A percentile compares a stretch with the other conserved stretches of the same genome.
phyloP scores from a whole-genome alignment of 30 jellyfish, hydroid and myxozoan genomes.

The Pelagia noctiluca region DNA sequence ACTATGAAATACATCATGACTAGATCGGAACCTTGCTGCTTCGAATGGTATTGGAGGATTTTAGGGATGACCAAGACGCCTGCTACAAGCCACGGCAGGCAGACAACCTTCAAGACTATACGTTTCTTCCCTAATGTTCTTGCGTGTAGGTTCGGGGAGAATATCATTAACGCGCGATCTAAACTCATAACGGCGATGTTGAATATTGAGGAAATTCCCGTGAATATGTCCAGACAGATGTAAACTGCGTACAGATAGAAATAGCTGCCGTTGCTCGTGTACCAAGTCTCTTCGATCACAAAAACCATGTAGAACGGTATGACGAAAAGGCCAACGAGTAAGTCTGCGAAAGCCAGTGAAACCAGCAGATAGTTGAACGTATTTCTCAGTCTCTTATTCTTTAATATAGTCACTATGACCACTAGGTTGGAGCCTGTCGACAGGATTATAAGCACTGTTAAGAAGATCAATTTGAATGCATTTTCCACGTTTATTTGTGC shows the following conservation, averaged over 20 bases:
- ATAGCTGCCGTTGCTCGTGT: background rate
- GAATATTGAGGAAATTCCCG: conserved; percentile 59
- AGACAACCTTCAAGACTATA: conserved; percentile 9
- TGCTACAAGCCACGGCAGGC: conserved; percentile 50
- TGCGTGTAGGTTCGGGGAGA: conserved; percentile 41
- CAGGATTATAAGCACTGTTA: background rate
- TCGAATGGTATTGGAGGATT: conserved; percentile 20
- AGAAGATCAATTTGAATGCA: background rate
- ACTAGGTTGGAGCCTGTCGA: conserved; percentile 1
- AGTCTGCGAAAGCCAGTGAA: conserved; percentile 57
- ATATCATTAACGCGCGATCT: conserved; percentile 56
- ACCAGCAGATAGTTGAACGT: conserved; percentile 46
- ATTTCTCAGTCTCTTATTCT: conserved; percentile 30
- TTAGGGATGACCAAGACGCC: conserved; percentile 37
- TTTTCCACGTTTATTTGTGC: background rate
- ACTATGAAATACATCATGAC: conserved; percentile 10
- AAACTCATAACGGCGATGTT: conserved; percentile 65
- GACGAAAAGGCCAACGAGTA: conserved; percentile 56
- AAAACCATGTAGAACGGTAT: conserved; percentile 56
- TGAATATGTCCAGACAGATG: conserved; percentile 52
- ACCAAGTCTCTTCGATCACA: conserved; percentile 8
- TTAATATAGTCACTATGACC: background rate
- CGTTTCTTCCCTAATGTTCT: conserved; percentile 36
- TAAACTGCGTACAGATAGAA: conserved; percentile 37
- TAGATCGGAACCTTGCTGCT: background rate